Evolutionary conservation across 2,797 vertebrate genomes (phyloP).

Genomic region (Intellagama lesueurii): DNA sequence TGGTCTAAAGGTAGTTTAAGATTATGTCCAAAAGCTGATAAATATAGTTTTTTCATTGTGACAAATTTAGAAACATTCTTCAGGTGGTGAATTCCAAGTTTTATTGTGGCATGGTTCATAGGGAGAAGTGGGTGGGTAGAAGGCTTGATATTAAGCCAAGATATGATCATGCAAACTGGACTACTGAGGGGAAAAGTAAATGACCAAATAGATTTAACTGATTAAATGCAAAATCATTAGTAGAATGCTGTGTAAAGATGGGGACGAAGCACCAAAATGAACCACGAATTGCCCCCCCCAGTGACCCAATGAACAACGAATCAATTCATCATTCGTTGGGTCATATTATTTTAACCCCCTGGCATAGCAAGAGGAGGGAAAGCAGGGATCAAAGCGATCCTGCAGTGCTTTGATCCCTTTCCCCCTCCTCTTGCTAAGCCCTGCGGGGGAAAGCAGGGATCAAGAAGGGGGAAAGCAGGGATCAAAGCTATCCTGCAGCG

Average conservation of each 20-base stretch:
- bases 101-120: not conserved
- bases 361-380: no score
- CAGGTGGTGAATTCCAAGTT: not conserved
- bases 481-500: no score
- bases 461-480: no score
- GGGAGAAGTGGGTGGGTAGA: not conserved
- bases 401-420: no score
- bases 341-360: no score
- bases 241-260: slow-evolving; percentile 52
- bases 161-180: not conserved
- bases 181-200: slow-evolving; percentile 27
- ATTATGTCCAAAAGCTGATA: not conserved
- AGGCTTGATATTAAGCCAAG: not conserved
- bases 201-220: slow-evolving; percentile 60
- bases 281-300: not conserved
- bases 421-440: no score
- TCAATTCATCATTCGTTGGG: no score
- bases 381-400: no score
- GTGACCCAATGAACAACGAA: not conserved
- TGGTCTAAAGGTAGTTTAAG: not conserved
- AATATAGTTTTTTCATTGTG: no score
- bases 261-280: no score
- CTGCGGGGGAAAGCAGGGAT: no score
- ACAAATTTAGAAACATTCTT: not conserved
- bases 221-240: slow-evolving; percentile 60